phyloP scores from a whole-genome alignment of 37 sponge, comb jelly and placozoan genomes.

The Spongilla lacustris region DNA sequence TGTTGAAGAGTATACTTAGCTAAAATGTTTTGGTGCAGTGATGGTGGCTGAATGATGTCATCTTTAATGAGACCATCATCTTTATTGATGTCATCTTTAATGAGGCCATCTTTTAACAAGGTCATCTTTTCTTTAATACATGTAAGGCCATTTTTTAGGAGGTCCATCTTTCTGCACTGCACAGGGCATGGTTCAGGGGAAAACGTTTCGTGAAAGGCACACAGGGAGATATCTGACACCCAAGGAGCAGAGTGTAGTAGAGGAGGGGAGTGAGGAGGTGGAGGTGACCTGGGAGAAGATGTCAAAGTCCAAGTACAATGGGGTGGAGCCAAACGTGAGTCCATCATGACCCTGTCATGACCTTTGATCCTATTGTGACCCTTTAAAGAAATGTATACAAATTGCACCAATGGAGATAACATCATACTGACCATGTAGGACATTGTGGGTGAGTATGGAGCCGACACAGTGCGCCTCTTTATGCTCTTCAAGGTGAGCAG shows the following conservation, averaged over 20 bases:
- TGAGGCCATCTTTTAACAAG: too few species aligned
- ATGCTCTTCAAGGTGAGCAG: conserved; percentile 66
- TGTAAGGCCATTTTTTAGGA: too few species aligned
- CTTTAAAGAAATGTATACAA: too few species aligned
- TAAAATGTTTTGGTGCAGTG: too few species aligned
- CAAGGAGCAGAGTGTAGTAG: conserved; percentile 44
- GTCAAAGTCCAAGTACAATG: conserved; percentile 92
- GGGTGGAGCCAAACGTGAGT: conserved; percentile 75
- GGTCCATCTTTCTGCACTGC: too few species aligned
- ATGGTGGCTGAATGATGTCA: too few species aligned
- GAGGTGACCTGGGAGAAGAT: conserved; percentile 86
- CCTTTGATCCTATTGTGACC: background rate
- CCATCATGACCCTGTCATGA: background rate
- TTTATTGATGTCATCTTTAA: too few species aligned
- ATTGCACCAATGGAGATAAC: too few species aligned
- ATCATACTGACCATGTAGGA: too few species aligned
- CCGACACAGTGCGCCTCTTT: conserved; percentile 77
- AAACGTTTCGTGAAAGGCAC: conserved; percentile 42
- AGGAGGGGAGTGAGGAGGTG: conserved; percentile 30
- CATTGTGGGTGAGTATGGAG: conserved; percentile 70
- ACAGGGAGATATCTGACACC: conserved; percentile 62
- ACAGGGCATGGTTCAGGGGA: conserved; percentile 87
- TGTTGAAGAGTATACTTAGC: too few species aligned
- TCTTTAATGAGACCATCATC: too few species aligned
- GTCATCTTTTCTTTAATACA: too few species aligned